Evolutionary conservation across 2,888 invertebrate genomes (phyloP), one percentile per base, ranked within the genome.

Genomic region (Macrosiphum euphorbiae): DNA sequence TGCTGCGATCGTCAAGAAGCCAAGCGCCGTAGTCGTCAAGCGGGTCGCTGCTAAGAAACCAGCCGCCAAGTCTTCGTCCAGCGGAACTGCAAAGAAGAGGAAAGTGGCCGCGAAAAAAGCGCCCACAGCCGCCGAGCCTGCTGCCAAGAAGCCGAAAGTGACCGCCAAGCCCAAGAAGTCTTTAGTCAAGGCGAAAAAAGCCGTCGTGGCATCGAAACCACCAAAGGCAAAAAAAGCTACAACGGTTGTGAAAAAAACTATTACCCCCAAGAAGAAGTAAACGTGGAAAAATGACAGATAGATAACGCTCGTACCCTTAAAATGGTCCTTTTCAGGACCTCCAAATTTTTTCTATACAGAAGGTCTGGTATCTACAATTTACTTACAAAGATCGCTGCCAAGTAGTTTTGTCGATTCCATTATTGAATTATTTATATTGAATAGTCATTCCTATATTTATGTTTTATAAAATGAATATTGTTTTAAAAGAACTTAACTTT

Each of bases 241-340:
- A 5, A n/a, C n/a, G n/a, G n/a, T 16, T 0, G 16, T 67, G 4
- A 67, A n/a, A 4, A n/a, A n/a, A 16, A n/a, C 4, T 0, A 67
- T n/a, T 4, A 4, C 67, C 1, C 16, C 67, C 4, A 67, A 67
- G 5, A n/a, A n/a, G 3, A 67, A 67, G 3, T 20, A 10, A 3
- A 91, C 7, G 47, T n/a, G 8, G 3, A 8, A 47, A 47, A 47
- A 47, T 47, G 47, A 47, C n/a, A n/a, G 3, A 7, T 47, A 47
- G 7, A n/a, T 47, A 7, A 47, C 47, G 47, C 50, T 50, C 11
- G 11, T 50, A 24, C n/a, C 20, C 13, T 67, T 35, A 92, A 94
- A 94, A 94, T 84, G 94, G 94, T 88, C 94, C 94, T 94, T 94
- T 92, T 94, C 58, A 94, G 94, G 94, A 88, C 94, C 94, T 55